Evolutionary conservation across 1,140 invertebrate species (phyloP).

Genomic region (Akabosia matsudoensis): DNA sequence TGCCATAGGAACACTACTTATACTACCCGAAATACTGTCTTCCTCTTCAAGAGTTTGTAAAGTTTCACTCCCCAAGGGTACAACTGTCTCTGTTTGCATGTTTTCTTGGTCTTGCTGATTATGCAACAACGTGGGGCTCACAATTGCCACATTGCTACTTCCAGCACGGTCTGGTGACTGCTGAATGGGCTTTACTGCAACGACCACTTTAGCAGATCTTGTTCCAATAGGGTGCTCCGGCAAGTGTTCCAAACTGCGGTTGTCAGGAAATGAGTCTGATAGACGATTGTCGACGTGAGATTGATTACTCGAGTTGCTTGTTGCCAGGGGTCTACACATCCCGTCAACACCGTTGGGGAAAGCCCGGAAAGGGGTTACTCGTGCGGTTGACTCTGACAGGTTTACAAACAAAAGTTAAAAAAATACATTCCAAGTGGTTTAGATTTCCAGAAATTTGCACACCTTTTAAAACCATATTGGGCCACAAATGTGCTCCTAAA

Average conservation of each 20-base stretch:
- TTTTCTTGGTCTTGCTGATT: neutral
- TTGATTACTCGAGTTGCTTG: neutral
- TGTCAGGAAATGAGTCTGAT: conserved; percentile 13
- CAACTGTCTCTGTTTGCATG: neutral
- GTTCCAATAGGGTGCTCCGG: conserved; percentile 3
- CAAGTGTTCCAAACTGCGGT: conserved; percentile 2
- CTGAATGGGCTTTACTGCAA: conserved; percentile 13
- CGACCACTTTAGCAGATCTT: conserved; percentile 1
- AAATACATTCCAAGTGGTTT: neutral
- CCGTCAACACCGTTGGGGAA: conserved; percentile 1
- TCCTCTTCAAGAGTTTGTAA: neutral
- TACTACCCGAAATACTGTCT: neutral
- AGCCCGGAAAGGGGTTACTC: neutral
- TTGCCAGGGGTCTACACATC: neutral
- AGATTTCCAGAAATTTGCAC: conserved; percentile 7
- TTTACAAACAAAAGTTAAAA: neutral
- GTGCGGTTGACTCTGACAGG: neutral
- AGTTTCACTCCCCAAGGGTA: neutral
- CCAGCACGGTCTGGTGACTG: neutral
- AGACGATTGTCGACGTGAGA: neutral
- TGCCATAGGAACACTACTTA: neutral
- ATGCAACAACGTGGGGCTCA: conserved; percentile 17
- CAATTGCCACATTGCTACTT: conserved; percentile 13
- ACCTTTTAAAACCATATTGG: conserved; percentile 69
- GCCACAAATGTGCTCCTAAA: conserved; percentile 72